These are phyloP conservation scores for Muscicapa striata DNA, from an alignment of 2,797 vertebrate species.

Conservation along the genomic window DNA sequence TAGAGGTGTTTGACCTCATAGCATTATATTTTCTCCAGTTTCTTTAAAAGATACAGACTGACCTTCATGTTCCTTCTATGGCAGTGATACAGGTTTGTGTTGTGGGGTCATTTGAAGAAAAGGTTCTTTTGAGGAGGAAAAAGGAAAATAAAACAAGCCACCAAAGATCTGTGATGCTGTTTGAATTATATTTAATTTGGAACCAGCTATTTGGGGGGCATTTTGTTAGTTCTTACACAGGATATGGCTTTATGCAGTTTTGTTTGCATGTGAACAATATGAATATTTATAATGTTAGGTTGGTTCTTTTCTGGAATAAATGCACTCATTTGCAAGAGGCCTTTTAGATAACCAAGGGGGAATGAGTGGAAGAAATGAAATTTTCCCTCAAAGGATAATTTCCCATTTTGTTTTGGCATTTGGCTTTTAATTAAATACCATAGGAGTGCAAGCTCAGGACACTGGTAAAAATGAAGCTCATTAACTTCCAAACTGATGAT, in stretches of 20 bases:
- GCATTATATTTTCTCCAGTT: not conserved
- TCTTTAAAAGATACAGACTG: not conserved
- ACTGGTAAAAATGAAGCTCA: not conserved
- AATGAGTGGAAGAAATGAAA: not conserved
- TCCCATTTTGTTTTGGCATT: not conserved
- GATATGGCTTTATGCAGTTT: not conserved
- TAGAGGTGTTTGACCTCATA: not conserved
- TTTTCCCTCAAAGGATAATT: not conserved
- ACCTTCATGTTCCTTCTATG: not conserved
- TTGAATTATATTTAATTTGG: not conserved
- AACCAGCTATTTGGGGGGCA: not conserved
- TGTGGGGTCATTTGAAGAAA: not conserved
- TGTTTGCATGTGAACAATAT: not conserved
- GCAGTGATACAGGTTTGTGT: not conserved
- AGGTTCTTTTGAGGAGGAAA: not conserved
- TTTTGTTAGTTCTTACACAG: not conserved
- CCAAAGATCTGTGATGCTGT: not conserved
- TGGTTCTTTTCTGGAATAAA: not conserved
- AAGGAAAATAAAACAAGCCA: not conserved
- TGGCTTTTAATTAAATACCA: not conserved
- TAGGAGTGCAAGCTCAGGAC: not conserved
- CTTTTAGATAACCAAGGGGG: not conserved
- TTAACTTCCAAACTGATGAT: not conserved
- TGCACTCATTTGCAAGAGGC: not conserved
- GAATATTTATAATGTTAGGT: not conserved